Base-by-base conservation (phyloP, 2,888 invertebrate genomes). In the Sarcophaga caerulescens region DNA sequence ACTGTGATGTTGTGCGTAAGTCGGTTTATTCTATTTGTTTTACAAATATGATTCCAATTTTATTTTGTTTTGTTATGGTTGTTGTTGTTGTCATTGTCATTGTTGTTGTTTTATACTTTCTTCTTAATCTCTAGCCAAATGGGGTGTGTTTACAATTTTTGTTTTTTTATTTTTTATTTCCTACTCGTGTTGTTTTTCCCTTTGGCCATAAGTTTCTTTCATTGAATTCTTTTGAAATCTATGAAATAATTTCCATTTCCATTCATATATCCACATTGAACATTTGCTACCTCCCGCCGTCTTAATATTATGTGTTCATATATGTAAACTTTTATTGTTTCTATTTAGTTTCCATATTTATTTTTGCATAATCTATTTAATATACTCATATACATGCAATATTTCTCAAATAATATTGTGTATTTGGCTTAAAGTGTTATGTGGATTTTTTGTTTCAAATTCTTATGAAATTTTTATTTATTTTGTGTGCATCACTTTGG, bases 201-300 rank as follows among this genome's bases (percentile, higher is more conserved):
- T 80, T 73, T 85, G 76, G 59, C 23, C 73, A 70, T 65, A 66
- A 12, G 65, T 77, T 4, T 52, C 70, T 81, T 62, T 63, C 74
- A 69, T 80, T 59, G 47, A 25, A 12, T 62, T 74, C 65, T 66
- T 21, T 45, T 59, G 19, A 59, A 44, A 69, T 17, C 23, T 65
- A 65, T 23, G 60, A 21, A 63, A 23, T 68, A 63, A 63, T 70
- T 75, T 45, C 57, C 59, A 59, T 66, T 60, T n/a, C 59, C 47
- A 66, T 44, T 69, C 21, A 52, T 8, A 14, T 45, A 19, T 21
- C 12, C 45, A 52, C 52, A 52, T 52, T 70, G 25, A 76, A 47
- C 78, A 75, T 66, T 75, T 78, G 84, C 81, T 66, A 84, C 84
- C 86, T 84, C 86, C 86, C 75, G 86, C 84, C 74, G 80, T 82